Conservation (phyloP, 2,113 vertebrate genomes). For the Oreamnos americanus region DNA sequence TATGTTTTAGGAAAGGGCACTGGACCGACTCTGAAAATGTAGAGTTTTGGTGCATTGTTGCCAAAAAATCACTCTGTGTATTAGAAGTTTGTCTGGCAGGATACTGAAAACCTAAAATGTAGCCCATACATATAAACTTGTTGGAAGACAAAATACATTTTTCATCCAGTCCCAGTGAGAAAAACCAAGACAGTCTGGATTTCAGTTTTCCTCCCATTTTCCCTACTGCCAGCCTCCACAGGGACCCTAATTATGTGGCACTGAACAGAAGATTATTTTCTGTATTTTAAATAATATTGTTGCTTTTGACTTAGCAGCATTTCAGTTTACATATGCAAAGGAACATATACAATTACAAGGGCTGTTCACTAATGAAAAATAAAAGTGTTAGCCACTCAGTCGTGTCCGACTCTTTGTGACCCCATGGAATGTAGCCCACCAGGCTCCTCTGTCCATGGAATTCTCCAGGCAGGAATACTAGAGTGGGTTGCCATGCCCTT, state of each 20-base stretch:
- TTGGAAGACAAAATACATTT: constrained; percentile 48
- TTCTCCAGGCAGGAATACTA: background rate
- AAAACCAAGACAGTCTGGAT: background rate
- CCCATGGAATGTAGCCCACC: background rate
- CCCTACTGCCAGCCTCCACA: background rate
- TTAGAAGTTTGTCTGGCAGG: constrained; percentile 8
- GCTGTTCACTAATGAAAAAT: background rate
- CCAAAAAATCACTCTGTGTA: background rate
- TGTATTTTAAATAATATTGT: constrained; percentile 12
- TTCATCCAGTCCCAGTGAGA: background rate
- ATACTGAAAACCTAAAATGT: constrained; percentile 36
- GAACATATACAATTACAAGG: background rate
- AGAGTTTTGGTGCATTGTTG: constrained; percentile 22
- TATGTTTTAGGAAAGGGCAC: background rate
- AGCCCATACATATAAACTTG: background rate
- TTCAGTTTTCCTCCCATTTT: constrained; percentile 10
- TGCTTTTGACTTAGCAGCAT: background rate
- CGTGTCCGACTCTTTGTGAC: background rate
- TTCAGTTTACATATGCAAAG: background rate
- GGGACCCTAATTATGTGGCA: background rate
- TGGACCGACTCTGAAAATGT: background rate
- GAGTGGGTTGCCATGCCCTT: background rate
- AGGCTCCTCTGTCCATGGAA: background rate
- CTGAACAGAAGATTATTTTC: background rate
- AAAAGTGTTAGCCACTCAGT: background rate